A percentile compares a stretch with the other conserved stretches of the same genome.
Conservation (phyloP, 2,888 invertebrate genomes). For the Xanthia icteritia region DNA sequence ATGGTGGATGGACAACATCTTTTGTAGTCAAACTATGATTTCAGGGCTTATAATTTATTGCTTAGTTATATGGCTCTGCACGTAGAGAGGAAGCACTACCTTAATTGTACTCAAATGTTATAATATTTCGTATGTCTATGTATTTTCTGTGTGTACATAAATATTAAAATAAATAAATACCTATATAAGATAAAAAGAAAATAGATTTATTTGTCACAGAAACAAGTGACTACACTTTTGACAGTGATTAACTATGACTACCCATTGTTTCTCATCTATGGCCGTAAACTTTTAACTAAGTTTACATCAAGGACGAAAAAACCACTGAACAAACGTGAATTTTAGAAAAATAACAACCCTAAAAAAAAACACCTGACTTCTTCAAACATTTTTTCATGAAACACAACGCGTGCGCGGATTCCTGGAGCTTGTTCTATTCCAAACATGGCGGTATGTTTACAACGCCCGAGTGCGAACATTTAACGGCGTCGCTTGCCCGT, state of each 20-base stretch:
- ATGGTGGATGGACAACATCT: conserved; percentile 19
- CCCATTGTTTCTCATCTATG: not conserved
- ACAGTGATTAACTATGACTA: too few species aligned
- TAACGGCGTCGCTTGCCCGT: conserved; percentile 75
- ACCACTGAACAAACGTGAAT: not conserved
- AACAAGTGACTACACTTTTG: not conserved
- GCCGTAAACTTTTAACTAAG: not conserved
- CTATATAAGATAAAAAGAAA: too few species aligned
- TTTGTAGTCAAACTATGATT: conserved; percentile 2
- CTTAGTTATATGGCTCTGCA: too few species aligned
- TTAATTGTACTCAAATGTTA: not conserved
- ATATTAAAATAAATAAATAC: not conserved
- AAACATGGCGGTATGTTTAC: conserved; percentile 81
- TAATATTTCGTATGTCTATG: too few species aligned
- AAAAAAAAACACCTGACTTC: conserved; percentile 19
- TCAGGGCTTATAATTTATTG: not conserved
- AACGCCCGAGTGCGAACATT: conserved; percentile 80
- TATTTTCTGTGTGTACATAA: too few species aligned
- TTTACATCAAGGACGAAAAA: not conserved
- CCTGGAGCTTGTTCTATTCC: conserved; percentile 69
- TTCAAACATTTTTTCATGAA: conserved; percentile 31
- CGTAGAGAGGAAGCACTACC: not conserved
- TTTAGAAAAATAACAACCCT: not conserved
- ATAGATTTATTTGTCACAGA: not conserved
- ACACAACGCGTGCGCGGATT: conserved; percentile 46